Conservation (phyloP, 2,888 invertebrate species). For the Agriopis aurantiaria region DNA sequence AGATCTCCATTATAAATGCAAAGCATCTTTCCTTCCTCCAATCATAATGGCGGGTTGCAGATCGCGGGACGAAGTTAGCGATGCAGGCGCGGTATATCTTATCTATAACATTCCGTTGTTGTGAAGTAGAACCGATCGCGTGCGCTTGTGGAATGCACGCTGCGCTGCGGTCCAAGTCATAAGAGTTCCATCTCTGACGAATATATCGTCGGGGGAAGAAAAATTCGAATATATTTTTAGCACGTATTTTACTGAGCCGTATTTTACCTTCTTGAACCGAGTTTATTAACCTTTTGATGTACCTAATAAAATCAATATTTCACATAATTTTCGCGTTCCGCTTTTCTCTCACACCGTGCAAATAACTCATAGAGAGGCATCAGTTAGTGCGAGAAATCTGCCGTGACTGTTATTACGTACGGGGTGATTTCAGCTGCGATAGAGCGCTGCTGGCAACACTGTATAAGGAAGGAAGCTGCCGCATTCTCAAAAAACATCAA, state of each 20-base stretch:
- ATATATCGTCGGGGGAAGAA: too few species aligned
- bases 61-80: not conserved
- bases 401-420: slow-evolving; percentile 60
- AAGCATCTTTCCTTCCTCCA: slow-evolving; percentile 13
- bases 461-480: slow-evolving; percentile 16
- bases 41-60: slow-evolving; percentile 1
- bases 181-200: not conserved
- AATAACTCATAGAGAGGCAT: slow-evolving; percentile 59
- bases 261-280: too few species aligned
- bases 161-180: slow-evolving; percentile 7
- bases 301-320: not conserved
- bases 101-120: slow-evolving; percentile 69
- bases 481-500: slow-evolving; percentile 13
- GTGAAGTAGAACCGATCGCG: slow-evolving; percentile 75
- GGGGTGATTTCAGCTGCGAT: slow-evolving; percentile 24
- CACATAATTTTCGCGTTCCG: not conserved
- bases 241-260: too few species aligned
- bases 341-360: slow-evolving; percentile 42
- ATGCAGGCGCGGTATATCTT: slow-evolving; percentile 60
- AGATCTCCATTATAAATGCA: slow-evolving; percentile 18
- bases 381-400: slow-evolving; percentile 70
- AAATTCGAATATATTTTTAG: too few species aligned
- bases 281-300: not conserved
- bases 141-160: slow-evolving; percentile 64
- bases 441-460: slow-evolving; percentile 16